Evolutionary conservation across 2,797 vertebrate genomes (phyloP), one percentile per base, ranked within the genome.

Genomic region (Sarcophilus harrisii): DNA sequence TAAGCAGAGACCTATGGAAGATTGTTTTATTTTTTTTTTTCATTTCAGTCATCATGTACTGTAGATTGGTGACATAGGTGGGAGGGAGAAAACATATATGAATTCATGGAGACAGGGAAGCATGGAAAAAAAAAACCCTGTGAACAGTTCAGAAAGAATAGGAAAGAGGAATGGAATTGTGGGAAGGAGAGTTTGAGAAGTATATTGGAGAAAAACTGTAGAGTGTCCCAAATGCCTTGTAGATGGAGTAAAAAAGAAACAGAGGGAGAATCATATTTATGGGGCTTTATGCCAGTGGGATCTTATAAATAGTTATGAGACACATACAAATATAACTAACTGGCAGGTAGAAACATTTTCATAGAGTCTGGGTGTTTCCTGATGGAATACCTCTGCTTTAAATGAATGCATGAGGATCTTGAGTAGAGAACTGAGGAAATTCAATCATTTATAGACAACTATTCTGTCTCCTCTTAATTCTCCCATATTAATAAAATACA

Each of bases 21-120:
- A 0, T 81, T 24, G 52, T 54, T 54, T 54, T 58, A 5, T 58
- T 11, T 81, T 81, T 81, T 24, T 81, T 52, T 52, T 52, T 52
- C 52, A 18, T 81, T 81, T 81, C 73, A 81, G 9, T 38, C 38
- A 38, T 38, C n/a, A 11, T 45, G 38, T 73, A 38, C 10, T 66
- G 32, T 5, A 14, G 62, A 30, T n/a, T 66, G 62, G 4, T 66
- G 32, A 66, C 14, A 28, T 6, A 73, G 13, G 5, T 11, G n/a
- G 0, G 3, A 0, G 6, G 10, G 49, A 59, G 10, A 52, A 54
- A 45, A 1, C 13, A 4, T n/a, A 32, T 6, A 45, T 55, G 6
- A 0, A 1, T 27, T 1, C 6, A 28, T 16, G 13, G 24, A 45
- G 30, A 5, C 8, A 59, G 2, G 27, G 2, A 0, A 1, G 30